Evolutionary conservation across 2,113 vertebrate species (phyloP), one percentile per base, ranked within the genome.

Genomic region (Sylvilagus bachmani): DNA sequence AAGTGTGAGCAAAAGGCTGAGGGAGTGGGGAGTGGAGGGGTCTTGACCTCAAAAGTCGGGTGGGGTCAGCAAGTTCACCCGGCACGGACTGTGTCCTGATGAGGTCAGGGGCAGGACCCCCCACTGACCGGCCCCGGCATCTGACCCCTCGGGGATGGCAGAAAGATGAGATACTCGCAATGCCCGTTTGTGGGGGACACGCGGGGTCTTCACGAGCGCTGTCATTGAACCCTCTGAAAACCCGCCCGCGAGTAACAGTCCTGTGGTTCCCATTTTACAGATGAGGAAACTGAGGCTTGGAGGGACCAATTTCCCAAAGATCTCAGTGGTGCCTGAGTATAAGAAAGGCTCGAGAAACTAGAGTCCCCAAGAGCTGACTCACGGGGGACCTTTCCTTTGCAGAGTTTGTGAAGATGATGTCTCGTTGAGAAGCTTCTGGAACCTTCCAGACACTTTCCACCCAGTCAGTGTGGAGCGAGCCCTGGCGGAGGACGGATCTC

Each of bases 401-500:
- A 97, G 97, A 97, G 86, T 97, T 97, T 95, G 96, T 97, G 94
- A 97, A 91, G 95, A 97, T 97, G 97, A 96, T 97, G 96, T 96
- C 97, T 86, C 89, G 94, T 27, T 97, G 94, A 97, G 33, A 33
- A 91, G 36, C 58, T 66, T 25, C 84, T 25, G 44, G 70, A 31
- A 92, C 14, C 4, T 44, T 31, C 62, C 70, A 1, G 74, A 33
- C 3, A 0, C 67, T 8, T 58, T 29, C 53, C 25, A 36, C 69
- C 44, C 24, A 9, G 31, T 11, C 29, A 33, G 5, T 10, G 0
- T 16, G 71, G 49, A 66, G 6, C 3, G 8, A 86, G 13, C 1
- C 0, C 10, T 33, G 11, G 55, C 7, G 19, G 51, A 86, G 8
- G 38, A 74, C 49, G 2, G 21, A 61, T 29, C 75, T 7, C 29